These are phyloP conservation scores for Hydrozoanthus tunicans DNA, from an alignment of 64 coral and sea anemone genomes.

Conservation along the genomic window DNA sequence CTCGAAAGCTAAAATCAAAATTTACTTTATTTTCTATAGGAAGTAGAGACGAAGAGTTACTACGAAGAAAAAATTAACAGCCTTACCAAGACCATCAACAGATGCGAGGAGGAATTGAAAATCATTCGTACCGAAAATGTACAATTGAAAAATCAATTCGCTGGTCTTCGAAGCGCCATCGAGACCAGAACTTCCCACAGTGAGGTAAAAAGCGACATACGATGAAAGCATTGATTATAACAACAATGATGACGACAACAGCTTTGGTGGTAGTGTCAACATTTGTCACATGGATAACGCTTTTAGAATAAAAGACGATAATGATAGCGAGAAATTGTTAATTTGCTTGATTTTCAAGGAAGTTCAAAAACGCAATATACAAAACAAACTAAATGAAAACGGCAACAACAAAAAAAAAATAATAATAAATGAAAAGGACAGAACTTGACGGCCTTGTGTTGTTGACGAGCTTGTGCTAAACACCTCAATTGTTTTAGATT, in stretches of 20 bases:
- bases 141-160: conserved; percentile 26
- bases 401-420: not conserved
- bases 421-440: not conserved
- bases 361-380: too few relatives aligned
- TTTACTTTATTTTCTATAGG: not conserved
- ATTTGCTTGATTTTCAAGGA: too few relatives aligned
- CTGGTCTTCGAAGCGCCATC: conserved; percentile 26
- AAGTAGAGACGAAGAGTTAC: conserved; percentile 18
- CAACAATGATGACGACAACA: not conserved
- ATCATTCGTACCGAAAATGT: conserved; percentile 33
- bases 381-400: not conserved
- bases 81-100: conserved; percentile 18
- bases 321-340: too few relatives aligned
- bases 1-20: too few relatives aligned
- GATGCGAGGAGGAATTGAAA: conserved; percentile 45
- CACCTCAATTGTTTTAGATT: not conserved
- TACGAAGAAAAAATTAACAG: conserved; percentile 21
- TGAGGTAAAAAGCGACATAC: not conserved
- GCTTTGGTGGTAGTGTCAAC: too few relatives aligned
- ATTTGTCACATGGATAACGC: too few relatives aligned
- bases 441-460: too few relatives aligned
- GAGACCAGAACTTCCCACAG: not conserved
- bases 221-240: not conserved
- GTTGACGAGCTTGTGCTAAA: too few relatives aligned
- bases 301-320: too few relatives aligned